Evolutionary conservation across 2,113 vertebrate genomes (phyloP).

Genomic region (Serilophus lunatus): DNA sequence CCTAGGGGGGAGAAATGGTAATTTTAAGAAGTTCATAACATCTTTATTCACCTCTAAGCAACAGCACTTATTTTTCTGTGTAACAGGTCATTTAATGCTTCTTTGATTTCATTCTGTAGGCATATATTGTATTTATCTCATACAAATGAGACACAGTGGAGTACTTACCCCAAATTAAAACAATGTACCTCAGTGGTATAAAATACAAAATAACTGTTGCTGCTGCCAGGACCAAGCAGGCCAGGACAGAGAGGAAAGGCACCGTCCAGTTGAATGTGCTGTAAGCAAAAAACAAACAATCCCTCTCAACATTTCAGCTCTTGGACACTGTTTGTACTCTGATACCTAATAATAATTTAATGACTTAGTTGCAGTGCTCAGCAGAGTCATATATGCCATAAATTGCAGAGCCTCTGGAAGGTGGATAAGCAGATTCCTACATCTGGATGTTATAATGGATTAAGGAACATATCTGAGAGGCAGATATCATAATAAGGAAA

Average conservation of each 20-base stretch:
- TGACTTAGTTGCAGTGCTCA: not conserved
- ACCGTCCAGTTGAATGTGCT: slow-evolving; percentile 97
- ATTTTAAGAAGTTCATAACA: slow-evolving; percentile 22
- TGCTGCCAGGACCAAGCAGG: slow-evolving; percentile 80
- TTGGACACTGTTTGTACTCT: not conserved
- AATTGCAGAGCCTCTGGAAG: not conserved
- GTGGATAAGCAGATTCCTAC: not conserved
- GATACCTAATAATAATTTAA: not conserved
- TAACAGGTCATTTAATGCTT: slow-evolving; percentile 25
- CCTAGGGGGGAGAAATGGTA: not conserved
- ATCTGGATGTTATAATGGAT: not conserved
- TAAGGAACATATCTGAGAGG: not conserved
- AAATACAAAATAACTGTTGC: slow-evolving; percentile 80
- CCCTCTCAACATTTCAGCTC: not conserved
- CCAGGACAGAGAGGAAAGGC: slow-evolving; percentile 87
- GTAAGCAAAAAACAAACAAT: not conserved
- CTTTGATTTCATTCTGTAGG: not conserved
- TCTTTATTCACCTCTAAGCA: slow-evolving; percentile 1
- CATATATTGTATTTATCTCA: slow-evolving; percentile 1
- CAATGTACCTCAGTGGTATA: slow-evolving; percentile 88
- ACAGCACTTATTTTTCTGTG: not conserved
- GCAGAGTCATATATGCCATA: not conserved
- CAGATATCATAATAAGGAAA: not conserved
- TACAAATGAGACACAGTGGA: not conserved
- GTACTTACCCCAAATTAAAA: slow-evolving; percentile 96